Percentiles rank a stretch among this genome's conserved stretches.
Evolutionary conservation across 2,888 invertebrate genomes (phyloP).

Genomic region (Minunthozetes semirufus): DNA sequence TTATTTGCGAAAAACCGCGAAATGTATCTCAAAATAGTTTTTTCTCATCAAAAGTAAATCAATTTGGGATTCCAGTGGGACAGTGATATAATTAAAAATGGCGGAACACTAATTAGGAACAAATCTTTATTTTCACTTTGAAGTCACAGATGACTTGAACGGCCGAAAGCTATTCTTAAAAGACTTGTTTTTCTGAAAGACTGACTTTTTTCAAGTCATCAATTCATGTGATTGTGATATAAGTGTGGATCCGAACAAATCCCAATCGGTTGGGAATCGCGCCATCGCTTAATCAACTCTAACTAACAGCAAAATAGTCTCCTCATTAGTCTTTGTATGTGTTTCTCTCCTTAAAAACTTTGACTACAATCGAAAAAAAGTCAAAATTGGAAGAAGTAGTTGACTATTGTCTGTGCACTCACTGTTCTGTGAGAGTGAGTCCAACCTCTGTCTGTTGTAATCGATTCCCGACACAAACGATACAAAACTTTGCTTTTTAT

Average conservation of each 20-base stretch:
- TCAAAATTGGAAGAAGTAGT: not conserved
- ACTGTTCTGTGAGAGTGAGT: too few relatives aligned
- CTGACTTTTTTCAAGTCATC: conserved; percentile 4
- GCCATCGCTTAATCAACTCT: conserved; percentile 24
- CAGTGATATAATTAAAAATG: conserved; percentile 13
- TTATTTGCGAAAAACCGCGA: too few relatives aligned
- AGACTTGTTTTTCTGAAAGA: not conserved
- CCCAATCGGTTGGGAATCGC: conserved; percentile 3
- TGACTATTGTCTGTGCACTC: not conserved
- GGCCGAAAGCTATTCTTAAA: conserved; percentile 10
- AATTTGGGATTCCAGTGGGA: not conserved
- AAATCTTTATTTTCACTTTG: conserved; percentile 11
- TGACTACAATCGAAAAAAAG: not conserved
- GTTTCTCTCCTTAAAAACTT: conserved; percentile 19
- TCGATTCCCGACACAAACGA: not conserved
- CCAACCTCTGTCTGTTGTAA: not conserved
- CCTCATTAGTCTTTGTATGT: conserved; percentile 10
- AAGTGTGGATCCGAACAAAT: not conserved
- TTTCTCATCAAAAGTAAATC: conserved; percentile 11
- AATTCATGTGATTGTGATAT: conserved; percentile 19
- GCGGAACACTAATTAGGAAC: not conserved
- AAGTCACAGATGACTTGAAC: not conserved
- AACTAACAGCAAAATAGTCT: not conserved
- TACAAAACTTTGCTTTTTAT: not conserved
- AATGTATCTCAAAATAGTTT: not conserved